phyloP scores from a whole-genome alignment of 2,113 vertebrate genomes.

The Leptosomus discolor region DNA sequence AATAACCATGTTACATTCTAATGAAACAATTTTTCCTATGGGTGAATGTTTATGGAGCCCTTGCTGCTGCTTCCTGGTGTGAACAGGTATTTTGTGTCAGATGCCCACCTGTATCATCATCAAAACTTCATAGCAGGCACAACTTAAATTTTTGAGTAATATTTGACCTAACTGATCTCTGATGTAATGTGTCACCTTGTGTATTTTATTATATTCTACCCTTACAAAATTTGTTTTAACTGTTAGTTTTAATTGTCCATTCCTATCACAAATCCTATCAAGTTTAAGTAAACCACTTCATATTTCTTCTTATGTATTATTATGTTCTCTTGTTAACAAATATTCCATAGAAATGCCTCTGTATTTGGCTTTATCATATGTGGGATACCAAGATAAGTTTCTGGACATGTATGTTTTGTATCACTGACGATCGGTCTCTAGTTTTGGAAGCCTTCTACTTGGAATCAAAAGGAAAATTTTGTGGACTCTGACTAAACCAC shows the following conservation, averaged over 20 bases:
- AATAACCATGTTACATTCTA: background rate
- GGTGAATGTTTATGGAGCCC: background rate
- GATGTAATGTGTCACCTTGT: fast-evolving
- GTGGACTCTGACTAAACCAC: background rate
- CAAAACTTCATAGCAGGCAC: background rate
- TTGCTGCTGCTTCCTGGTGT: background rate
- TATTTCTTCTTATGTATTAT: background rate
- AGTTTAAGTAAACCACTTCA: background rate
- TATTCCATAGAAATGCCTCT: background rate
- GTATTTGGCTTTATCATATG: background rate
- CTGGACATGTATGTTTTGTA: background rate
- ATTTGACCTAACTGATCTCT: background rate
- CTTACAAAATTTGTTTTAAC: background rate
- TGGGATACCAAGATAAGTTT: background rate
- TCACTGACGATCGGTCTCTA: background rate
- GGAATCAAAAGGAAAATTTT: background rate
- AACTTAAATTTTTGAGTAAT: background rate
- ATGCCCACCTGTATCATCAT: background rate
- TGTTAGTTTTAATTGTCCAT: background rate
- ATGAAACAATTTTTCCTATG: background rate
- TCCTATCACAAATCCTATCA: background rate
- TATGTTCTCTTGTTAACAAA: background rate
- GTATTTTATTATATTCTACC: background rate
- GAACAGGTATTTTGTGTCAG: background rate
- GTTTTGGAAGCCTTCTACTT: background rate